Evolutionary conservation across 2,113 vertebrate species (phyloP).

Genomic region (Platanista minor): DNA sequence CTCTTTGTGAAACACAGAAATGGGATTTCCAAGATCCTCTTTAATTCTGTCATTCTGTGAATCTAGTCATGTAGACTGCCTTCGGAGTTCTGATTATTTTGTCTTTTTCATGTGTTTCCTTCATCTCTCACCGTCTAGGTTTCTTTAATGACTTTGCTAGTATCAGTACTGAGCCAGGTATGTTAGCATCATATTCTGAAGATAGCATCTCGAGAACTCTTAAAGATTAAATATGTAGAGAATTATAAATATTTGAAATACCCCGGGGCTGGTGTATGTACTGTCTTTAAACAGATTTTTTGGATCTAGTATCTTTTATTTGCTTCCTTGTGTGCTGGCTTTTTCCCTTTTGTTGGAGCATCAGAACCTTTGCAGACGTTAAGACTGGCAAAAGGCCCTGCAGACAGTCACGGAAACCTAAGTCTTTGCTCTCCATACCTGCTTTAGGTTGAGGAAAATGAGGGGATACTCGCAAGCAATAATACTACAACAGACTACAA

Average conservation of each 20-base stretch:
- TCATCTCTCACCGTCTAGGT: not conserved
- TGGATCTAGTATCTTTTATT: slow-evolving; percentile 82
- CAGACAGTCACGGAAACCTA: not conserved
- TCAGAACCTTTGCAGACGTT: slow-evolving; percentile 16
- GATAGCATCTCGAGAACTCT: slow-evolving; percentile 72
- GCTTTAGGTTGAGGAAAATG: not conserved
- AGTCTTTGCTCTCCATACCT: not conserved
- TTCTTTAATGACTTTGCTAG: slow-evolving; percentile 23
- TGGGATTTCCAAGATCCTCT: not conserved
- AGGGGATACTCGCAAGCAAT: not conserved
- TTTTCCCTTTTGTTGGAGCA: slow-evolving; percentile 42
- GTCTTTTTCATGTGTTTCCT: not conserved
- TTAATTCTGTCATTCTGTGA: not conserved
- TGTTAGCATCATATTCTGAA: slow-evolving; percentile 45
- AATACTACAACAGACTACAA: not conserved
- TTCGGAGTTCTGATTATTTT: not conserved
- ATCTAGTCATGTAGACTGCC: not conserved
- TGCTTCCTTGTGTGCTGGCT: not conserved
- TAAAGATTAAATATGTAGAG: slow-evolving; percentile 83
- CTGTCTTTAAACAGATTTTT: slow-evolving; percentile 82
- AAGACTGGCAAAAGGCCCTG: not conserved
- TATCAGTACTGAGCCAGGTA: slow-evolving; percentile 24
- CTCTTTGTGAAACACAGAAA: not conserved
- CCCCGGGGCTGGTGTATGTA: slow-evolving; percentile 80
- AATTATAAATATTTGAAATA: slow-evolving; percentile 87